Evolutionary conservation across 2,888 invertebrate species (phyloP), one percentile per base, ranked within the genome.

Genomic region (Aporophyla lueneburgensis): DNA sequence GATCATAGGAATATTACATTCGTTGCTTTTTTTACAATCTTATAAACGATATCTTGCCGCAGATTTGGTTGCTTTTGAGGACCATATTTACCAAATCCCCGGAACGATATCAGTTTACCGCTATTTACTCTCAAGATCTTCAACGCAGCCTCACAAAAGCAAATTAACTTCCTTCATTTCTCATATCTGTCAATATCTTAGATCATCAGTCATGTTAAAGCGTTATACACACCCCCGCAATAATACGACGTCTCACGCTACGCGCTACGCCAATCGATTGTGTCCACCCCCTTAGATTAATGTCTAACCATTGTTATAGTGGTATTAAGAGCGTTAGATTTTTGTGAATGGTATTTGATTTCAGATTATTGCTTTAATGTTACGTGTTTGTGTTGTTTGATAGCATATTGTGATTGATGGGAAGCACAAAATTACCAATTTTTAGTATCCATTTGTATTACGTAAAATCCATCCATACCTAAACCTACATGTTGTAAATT

Each of bases 181-280:
- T 76, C 71, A 69, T 71, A 66, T 62, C 71, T 80, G 65, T 74
- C 76, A 83, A 71, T 80, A 63, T 71, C 65, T 66, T 51, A 12
- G 59, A 71, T 62, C 74, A 80, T 85, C 76, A 59, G 75, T 82
- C 84, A 84, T 68, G 40, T 80, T 76, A 70, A 85, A 81, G 71
- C 78, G 62, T 33, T 49, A 70, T 40, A 71, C 85, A 86, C 83
- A 81, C 87, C 86, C 87, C 40, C 86, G 80, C 86, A 80, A 85
- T 86, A 81, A 79, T 69, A 59, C 74, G 77, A 16, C 51, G 46
- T 75, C 61, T 69, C 74, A 59, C 77, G 65, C 72, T 40, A 62
- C 68, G 71, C 43, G 40, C 62, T 76, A 77, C 70, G 74, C 69
- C 69, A 49, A 71, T 75, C 77, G 61, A 77, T 84, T 84, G 74